A percentile compares a stretch with the other conserved stretches of the same genome.
phyloP scores from a whole-genome alignment of 2,797 vertebrate species.

The Sphaeramia orbicularis region DNA sequence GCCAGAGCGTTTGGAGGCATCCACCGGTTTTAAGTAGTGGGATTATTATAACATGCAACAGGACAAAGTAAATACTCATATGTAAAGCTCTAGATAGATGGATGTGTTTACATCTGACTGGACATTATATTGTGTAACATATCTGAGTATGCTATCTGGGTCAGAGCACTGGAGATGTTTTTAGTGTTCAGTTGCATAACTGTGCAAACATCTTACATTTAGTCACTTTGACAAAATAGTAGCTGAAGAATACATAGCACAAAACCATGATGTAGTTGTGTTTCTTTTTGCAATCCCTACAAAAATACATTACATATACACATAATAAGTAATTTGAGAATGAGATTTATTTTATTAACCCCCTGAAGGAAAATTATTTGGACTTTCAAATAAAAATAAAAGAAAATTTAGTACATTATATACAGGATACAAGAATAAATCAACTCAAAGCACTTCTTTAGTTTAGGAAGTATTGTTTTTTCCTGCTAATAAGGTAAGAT shows the following conservation, averaged over 20 bases:
- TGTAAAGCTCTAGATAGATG: slow-evolving; percentile 7
- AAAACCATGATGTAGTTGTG: slow-evolving; percentile 18
- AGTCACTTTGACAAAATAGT: slow-evolving; percentile 49
- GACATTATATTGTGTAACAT: slow-evolving; percentile 63
- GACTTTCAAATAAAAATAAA: too few species aligned
- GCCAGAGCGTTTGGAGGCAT: not conserved
- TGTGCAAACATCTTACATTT: slow-evolving; percentile 54
- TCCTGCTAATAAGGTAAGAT: too few species aligned
- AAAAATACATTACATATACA: slow-evolving; percentile 9
- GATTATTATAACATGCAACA: slow-evolving; percentile 40
- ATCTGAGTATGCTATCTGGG: slow-evolving; percentile 43
- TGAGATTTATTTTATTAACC: too few species aligned
- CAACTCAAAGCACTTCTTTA: too few species aligned
- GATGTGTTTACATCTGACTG: slow-evolving; percentile 44
- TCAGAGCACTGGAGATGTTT: slow-evolving; percentile 56
- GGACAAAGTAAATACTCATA: slow-evolving; percentile 1
- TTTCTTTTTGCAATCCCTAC: slow-evolving; percentile 42
- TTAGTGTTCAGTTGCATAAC: slow-evolving; percentile 71
- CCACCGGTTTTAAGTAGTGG: slow-evolving; percentile 12
- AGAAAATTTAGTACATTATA: too few species aligned
- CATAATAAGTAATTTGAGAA: too few species aligned
- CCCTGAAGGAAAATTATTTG: too few species aligned
- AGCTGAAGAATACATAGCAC: slow-evolving; percentile 34
- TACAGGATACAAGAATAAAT: too few species aligned
- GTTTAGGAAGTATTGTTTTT: too few species aligned